Evolutionary conservation across 2,888 invertebrate species (phyloP).

Genomic region (Hipparchia sbordonii): DNA sequence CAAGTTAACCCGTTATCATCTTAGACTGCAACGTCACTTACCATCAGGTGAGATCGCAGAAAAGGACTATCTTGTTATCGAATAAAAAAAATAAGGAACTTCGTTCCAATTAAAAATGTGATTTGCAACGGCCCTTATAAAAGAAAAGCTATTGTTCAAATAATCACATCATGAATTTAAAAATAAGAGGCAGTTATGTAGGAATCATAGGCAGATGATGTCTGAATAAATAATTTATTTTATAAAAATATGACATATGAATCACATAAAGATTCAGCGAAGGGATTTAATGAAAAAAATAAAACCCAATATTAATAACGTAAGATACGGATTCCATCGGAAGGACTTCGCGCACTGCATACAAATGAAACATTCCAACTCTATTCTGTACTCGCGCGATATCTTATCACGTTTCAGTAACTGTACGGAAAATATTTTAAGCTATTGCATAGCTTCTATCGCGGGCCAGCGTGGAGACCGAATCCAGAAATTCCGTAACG

Average conservation of each 20-base stretch:
- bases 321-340: constrained; percentile 76
- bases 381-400: constrained; percentile 33
- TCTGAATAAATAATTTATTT: neutral
- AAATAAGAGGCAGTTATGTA: neutral
- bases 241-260: constrained; percentile 34
- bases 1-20: too few relatives aligned
- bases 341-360: constrained; percentile 63
- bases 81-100: too few relatives aligned
- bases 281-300: constrained; percentile 49
- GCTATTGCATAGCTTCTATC: too few relatives aligned
- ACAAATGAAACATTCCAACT: constrained; percentile 44
- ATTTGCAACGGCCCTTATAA: too few relatives aligned
- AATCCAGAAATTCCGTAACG: too few relatives aligned
- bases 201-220: neutral
- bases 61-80: too few relatives aligned
- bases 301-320: constrained; percentile 69
- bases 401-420: neutral
- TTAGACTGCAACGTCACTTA: too few relatives aligned
- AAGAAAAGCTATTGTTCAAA: too few relatives aligned
- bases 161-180: too few relatives aligned
- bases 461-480: too few relatives aligned
- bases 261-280: constrained; percentile 39
- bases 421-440: neutral
- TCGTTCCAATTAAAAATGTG: too few relatives aligned
- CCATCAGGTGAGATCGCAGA: too few relatives aligned